These are phyloP conservation scores for Pteronotus mesoamericanus DNA, from an alignment of 2,797 vertebrate genomes.

Conservation along the genomic window DNA sequence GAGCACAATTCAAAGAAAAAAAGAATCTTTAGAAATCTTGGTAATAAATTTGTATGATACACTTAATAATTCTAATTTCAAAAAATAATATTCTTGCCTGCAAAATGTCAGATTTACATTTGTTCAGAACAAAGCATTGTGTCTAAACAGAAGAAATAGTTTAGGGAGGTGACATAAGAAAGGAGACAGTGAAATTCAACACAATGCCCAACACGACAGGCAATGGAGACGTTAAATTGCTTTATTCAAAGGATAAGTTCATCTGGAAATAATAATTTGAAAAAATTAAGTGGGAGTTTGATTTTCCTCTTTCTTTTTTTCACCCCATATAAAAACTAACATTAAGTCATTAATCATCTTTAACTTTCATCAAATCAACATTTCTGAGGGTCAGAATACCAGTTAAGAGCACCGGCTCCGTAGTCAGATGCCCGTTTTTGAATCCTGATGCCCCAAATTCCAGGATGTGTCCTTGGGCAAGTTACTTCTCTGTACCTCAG, in stretches of 20 bases:
- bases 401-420: background rate
- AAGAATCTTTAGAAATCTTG: constrained; percentile 40
- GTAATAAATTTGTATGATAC: constrained; percentile 1
- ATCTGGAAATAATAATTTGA: constrained; percentile 44
- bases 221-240: constrained; percentile 13
- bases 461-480: background rate
- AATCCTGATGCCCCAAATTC: background rate
- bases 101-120: constrained; percentile 35
- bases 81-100: constrained; percentile 14
- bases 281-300: constrained; percentile 40
- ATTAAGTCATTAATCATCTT: constrained; percentile 44
- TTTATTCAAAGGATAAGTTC: constrained; percentile 30
- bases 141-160: constrained; percentile 10
- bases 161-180: background rate
- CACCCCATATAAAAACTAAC: constrained; percentile 19
- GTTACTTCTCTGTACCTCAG: background rate
- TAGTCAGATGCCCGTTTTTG: background rate
- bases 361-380: constrained; percentile 27
- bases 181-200: constrained; percentile 22
- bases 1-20: constrained; percentile 55
- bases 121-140: background rate
- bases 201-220: background rate
- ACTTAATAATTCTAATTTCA: constrained; percentile 23
- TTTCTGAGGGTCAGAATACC: constrained; percentile 3
- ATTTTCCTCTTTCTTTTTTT: constrained; percentile 4